Evolutionary conservation across 1,140 invertebrate genomes (phyloP), one percentile per base, ranked within the genome.

Genomic region (Apis laboriosa): DNA sequence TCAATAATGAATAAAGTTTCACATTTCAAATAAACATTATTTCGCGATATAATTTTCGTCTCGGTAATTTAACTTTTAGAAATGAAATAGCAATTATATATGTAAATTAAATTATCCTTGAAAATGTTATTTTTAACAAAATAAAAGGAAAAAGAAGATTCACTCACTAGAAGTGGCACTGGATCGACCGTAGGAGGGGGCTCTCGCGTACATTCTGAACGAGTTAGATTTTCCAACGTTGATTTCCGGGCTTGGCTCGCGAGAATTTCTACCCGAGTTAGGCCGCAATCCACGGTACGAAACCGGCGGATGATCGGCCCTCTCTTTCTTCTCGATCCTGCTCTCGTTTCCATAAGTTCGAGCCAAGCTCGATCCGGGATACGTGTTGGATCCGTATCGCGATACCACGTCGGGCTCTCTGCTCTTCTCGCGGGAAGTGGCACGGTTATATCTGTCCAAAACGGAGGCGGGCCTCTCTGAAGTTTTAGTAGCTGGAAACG

Each of bases 241-340:
- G 68, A 91, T 86, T 86, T 94, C 93, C 56, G 92, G 93, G 86
- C 93, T 93, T 2, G 92, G 91, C 74, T 94, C 93, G 0, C 92
- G 90, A 0, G 92, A 92, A 75, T 76, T 88, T 85, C 89, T 91
- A 5, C 86, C 87, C 12, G 91, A 90, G 88, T 85, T 90, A 19
- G 86, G 74, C 28, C 90, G 90, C 80, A 90, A 70, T 84, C 87
- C 90, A 81, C 91, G 91, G 67, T 90, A 90, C 8, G 90, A 84
- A 21, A 88, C 77, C 9, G 89, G 84, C 49, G 91, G 81, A 87
- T 91, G 89, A 21, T 90, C 91, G 43, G 7, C 85, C 63, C 86
- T 89, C 12, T 92, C 92, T 80, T 92, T 93, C 82, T 91, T 93
- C 61, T 93, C 91, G 66, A 67, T 86, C 87, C 85, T 88, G 63